Conservation (phyloP, 2,797 vertebrate genomes). For the Schizopygopsis pylzovi region DNA sequence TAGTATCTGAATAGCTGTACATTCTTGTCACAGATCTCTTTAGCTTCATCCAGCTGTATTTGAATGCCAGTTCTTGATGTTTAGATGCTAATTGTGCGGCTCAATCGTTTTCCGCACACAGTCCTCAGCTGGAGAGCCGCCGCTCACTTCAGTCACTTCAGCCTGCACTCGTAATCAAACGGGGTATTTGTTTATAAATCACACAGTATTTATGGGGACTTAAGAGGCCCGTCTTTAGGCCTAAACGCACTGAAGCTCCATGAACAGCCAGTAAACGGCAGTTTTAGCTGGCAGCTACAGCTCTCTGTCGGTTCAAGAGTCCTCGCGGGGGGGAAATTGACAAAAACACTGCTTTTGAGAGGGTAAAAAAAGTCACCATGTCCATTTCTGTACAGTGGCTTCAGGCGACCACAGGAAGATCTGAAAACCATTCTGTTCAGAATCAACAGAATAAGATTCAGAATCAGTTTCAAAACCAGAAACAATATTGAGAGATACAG, state of each 20-base stretch:
- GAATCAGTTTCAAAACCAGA: not conserved
- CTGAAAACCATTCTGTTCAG: not conserved
- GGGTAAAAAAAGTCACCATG: not conserved
- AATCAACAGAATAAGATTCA: not conserved
- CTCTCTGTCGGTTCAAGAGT: slow-evolving; percentile 13
- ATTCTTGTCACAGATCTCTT: not conserved
- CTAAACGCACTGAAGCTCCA: slow-evolving; percentile 57
- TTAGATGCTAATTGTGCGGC: slow-evolving; percentile 23
- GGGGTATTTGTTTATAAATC: slow-evolving; percentile 64
- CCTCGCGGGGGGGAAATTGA: slow-evolving; percentile 15
- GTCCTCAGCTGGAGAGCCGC: slow-evolving; percentile 47
- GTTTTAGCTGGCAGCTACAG: slow-evolving; percentile 15
- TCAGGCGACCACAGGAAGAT: not conserved
- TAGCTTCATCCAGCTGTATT: not conserved
- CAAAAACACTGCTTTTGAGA: slow-evolving; percentile 1
- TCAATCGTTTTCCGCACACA: slow-evolving; percentile 63
- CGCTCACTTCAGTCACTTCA: slow-evolving; percentile 60
- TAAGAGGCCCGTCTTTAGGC: slow-evolving; percentile 60
- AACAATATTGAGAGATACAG: not conserved
- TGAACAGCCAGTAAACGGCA: slow-evolving; percentile 54
- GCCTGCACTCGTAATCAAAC: slow-evolving; percentile 66
- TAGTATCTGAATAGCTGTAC: not conserved
- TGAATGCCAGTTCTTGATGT: not conserved
- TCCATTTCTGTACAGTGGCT: not conserved
- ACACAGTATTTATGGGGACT: slow-evolving; percentile 70